phyloP scores from a whole-genome alignment of 1,140 invertebrate species.

The Cotesia chilonis region DNA sequence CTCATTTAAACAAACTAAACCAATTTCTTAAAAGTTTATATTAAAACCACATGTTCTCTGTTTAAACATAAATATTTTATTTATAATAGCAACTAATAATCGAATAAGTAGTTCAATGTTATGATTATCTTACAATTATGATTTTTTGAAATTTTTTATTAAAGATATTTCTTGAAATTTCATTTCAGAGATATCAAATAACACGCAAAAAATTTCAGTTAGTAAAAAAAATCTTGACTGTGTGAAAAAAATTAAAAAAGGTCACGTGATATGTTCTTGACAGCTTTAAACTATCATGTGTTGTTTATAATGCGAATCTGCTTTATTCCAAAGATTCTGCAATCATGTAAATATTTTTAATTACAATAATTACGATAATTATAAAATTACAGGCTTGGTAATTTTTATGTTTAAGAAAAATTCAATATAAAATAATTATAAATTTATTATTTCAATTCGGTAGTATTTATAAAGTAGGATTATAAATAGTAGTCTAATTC shows the following conservation, averaged over 20 bases:
- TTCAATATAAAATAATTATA: conserved; percentile 27
- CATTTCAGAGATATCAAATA: too few relatives aligned
- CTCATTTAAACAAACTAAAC: conserved; percentile 21
- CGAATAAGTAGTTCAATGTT: too few relatives aligned
- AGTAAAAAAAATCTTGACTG: too few relatives aligned
- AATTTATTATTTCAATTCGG: conserved; percentile 35
- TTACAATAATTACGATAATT: conserved; percentile 26
- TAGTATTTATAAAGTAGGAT: conserved; percentile 42
- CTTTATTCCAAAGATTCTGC: conserved; percentile 43
- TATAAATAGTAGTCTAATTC: conserved; percentile 40
- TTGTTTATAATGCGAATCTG: conserved; percentile 34
- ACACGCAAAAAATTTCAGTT: too few relatives aligned
- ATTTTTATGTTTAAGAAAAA: too few relatives aligned
- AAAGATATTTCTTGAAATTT: too few relatives aligned
- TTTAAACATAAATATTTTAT: neutral
- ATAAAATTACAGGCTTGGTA: too few relatives aligned
- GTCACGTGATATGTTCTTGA: neutral
- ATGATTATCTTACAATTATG: too few relatives aligned
- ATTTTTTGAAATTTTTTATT: too few relatives aligned
- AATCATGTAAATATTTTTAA: conserved; percentile 41
- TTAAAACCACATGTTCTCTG: neutral
- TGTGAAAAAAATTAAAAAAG: neutral
- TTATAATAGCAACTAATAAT: neutral
- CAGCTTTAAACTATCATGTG: neutral
- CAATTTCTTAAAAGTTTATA: neutral